phyloP scores from a whole-genome alignment of 2,113 vertebrate species.

The Vulpes lagopus region DNA sequence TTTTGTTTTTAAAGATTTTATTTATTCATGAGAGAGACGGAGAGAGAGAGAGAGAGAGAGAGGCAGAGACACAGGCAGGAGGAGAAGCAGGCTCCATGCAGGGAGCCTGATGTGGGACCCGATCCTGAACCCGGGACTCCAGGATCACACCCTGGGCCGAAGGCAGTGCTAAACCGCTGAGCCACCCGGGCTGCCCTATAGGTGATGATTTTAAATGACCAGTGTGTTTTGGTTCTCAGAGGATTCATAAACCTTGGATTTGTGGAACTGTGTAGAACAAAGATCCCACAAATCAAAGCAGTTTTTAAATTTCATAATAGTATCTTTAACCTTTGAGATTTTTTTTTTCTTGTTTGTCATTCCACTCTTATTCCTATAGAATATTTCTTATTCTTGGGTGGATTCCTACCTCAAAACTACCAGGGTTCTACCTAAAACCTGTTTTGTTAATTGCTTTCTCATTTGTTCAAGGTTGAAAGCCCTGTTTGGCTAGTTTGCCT shows the following conservation, averaged over 20 bases:
- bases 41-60: no score
- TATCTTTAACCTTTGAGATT: not conserved
- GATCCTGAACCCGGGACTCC: no score
- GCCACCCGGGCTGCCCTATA: not conserved
- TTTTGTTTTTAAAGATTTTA: not conserved
- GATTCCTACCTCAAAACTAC: not conserved
- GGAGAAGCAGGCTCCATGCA: no score
- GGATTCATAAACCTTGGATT: not conserved
- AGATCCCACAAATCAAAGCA: not conserved
- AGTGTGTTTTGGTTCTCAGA: constrained; percentile 41
- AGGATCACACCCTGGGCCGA: no score
- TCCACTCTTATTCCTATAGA: not conserved
- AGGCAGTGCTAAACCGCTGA: no score
- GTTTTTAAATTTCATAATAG: constrained; percentile 23
- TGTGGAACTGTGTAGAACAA: not conserved
- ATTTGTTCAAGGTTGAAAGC: constrained; percentile 36
- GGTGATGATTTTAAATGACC: constrained; percentile 19
- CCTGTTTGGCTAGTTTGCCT: not conserved
- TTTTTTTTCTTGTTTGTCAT: not conserved
- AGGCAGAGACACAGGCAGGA: no score
- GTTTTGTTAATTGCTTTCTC: not conserved
- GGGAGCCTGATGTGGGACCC: no score
- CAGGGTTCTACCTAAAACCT: not conserved
- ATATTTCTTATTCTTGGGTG: constrained; percentile 27
- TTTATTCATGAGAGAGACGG: no score